These are phyloP conservation scores for Anagrus nilaparvatae DNA, from an alignment of 1,140 invertebrate species.

Conservation along the genomic window DNA sequence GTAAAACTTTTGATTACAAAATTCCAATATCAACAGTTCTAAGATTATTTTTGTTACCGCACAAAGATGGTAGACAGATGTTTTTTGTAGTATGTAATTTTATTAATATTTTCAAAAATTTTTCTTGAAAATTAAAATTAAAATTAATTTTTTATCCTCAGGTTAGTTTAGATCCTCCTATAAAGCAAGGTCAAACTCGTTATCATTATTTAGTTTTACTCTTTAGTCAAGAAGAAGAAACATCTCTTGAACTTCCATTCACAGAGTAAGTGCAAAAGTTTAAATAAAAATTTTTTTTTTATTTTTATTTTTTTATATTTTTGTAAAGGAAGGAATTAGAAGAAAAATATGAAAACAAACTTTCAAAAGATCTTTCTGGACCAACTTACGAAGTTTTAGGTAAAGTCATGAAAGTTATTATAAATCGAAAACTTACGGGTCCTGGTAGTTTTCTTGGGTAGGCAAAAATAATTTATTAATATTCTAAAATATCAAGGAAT, in stretches of 20 bases:
- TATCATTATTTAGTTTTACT: constrained; percentile 92
- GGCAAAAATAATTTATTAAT: constrained; percentile 20
- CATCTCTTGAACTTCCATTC: constrained; percentile 83
- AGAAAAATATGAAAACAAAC: constrained; percentile 89
- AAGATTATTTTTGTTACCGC: constrained; percentile 88
- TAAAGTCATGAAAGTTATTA: constrained; percentile 92
- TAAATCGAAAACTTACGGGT: constrained; percentile 89
- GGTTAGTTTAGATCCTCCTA: constrained; percentile 93
- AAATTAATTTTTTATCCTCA: constrained; percentile 25
- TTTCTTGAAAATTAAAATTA: constrained; percentile 6
- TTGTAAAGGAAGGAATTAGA: constrained; percentile 71
- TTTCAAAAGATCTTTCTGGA: constrained; percentile 84
- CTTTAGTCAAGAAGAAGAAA: constrained; percentile 92
- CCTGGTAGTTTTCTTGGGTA: constrained; percentile 88
- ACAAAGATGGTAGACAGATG: constrained; percentile 96
- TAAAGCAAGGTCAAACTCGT: constrained; percentile 97
- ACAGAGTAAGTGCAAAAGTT: constrained; percentile 58
- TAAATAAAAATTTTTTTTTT: constrained; percentile 10
- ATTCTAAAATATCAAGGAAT: constrained; percentile 7
- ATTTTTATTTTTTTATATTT: constrained; percentile 16
- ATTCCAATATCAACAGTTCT: constrained; percentile 94
- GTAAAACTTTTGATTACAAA: constrained; percentile 99
- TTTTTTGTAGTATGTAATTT: constrained; percentile 81
- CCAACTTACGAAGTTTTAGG: constrained; percentile 92
- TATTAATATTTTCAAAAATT: constrained; percentile 7